Conservation (phyloP, 2,113 vertebrate species). For the Oreocharis arfaki region DNA sequence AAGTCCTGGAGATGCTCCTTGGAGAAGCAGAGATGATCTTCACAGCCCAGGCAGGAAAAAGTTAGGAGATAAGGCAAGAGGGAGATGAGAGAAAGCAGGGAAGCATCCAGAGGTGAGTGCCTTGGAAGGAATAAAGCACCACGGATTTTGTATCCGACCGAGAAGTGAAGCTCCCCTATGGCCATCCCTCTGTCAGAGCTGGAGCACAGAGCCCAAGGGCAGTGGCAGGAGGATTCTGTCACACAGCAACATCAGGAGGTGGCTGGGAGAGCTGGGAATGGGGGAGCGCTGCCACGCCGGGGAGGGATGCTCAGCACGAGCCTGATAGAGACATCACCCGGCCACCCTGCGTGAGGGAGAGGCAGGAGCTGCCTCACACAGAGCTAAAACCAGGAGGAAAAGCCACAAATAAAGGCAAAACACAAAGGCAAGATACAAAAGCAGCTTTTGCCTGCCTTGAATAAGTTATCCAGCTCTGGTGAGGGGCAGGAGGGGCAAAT, state of each 20-base stretch:
- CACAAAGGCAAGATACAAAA: neutral
- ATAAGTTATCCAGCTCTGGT: accelerated
- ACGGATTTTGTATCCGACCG: accelerated
- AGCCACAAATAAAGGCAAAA: neutral
- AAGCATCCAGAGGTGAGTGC: accelerated
- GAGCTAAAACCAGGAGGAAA: neutral
- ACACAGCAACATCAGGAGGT: accelerated
- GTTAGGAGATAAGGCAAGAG: neutral
- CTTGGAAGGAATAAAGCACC: neutral
- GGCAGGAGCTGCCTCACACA: neutral
- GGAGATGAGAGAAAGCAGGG: neutral
- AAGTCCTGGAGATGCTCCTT: neutral
- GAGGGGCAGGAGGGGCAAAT: neutral
- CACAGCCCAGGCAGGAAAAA: neutral
- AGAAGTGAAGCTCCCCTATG: neutral
- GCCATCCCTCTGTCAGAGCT: neutral
- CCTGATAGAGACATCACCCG: neutral
- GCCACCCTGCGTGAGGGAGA: accelerated
- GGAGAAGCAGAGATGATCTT: neutral
- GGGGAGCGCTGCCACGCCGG: neutral
- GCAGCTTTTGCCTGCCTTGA: neutral
- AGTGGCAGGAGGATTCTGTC: neutral
- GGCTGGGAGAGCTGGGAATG: neutral
- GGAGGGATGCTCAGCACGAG: neutral
- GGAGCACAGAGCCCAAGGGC: neutral